Evolutionary conservation across 2,113 vertebrate species (phyloP), one percentile per base, ranked within the genome.

Genomic region (Perccottus glenii): DNA sequence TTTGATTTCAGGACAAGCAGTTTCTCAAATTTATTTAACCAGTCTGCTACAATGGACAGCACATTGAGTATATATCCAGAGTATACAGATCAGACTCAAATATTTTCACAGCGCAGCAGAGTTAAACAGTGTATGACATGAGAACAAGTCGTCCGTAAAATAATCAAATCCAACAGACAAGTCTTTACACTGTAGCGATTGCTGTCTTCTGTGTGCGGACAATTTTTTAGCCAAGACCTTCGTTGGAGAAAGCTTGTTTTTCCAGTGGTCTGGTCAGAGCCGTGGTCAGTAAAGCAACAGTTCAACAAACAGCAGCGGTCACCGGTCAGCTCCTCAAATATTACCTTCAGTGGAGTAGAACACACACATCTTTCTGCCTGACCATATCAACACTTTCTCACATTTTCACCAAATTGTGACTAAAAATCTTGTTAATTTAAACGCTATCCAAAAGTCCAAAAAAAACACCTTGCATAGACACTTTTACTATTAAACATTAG

Each of bases 281-380:
- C 8, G 76, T 35, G 81, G 78, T 71, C 75, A 74, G 58, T 35
- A 60, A 48, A 35, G 60, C 67, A 69, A 49, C 57, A 67, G 65
- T 76, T 65, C 77, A 62, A 81, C 47, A 78, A 78, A 80, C 67
- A 75, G 11, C 60, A 60, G 70, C 42, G 72, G 81, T 74, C 53
- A 50, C 51, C 64, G 70, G 75, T 57, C 59, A 15, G 36, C 44
- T 32, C 44, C 56, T 44, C 49, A 69, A 44, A 68, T 57, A 65
- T 33, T 15, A 66, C 16, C 11, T 43, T 64, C 60, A 69, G 43
- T n/a, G 56, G 27, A 60, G 60, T 66, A 10, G 50, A 48, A 70
- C 72, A 59, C 47, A 65, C 9, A 32, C 57, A 36, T 46, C n/a
- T 49, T 36, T 2, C 42, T 42, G 15, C 7, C 51, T 8, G 10